A percentile compares a stretch with the other conserved stretches of the same genome.
These are phyloP conservation scores for Melieria omissa DNA, from an alignment of 2,888 invertebrate genomes.

Conservation along the genomic window DNA sequence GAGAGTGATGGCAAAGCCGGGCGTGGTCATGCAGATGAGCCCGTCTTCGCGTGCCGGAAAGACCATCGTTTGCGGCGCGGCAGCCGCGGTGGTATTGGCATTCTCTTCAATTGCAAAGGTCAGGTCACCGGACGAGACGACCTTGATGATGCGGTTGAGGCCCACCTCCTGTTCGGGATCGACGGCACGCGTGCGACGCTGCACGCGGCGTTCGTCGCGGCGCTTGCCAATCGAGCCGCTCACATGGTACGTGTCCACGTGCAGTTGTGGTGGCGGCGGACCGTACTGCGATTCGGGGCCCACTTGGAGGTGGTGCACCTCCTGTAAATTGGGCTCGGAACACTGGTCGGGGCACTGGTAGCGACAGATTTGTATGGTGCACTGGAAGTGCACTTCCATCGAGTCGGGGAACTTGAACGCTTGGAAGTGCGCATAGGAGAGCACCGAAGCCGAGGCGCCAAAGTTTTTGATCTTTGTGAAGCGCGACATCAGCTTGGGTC, in stretches of 20 bases:
- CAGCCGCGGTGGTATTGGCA: constrained; percentile 70
- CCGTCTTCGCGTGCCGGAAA: constrained; percentile 77
- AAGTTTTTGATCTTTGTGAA: constrained; percentile 96
- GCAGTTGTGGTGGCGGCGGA: constrained; percentile 74
- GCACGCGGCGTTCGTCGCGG: constrained; percentile 78
- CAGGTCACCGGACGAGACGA: constrained; percentile 90
- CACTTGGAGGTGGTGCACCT: constrained; percentile 70
- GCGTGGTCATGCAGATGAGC: constrained; percentile 92
- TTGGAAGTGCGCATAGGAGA: constrained; percentile 93
- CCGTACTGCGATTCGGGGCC: constrained; percentile 76
- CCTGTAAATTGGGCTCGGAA: constrained; percentile 73
- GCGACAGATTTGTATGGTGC: constrained; percentile 93
- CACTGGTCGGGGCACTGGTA: constrained; percentile 95
- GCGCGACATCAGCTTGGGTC: constrained; percentile 92
- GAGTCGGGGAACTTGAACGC: constrained; percentile 96
- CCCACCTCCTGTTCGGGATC: constrained; percentile 84
- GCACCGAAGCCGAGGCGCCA: constrained; percentile 90
- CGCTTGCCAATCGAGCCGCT: constrained; percentile 73
- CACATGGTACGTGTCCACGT: constrained; percentile 72
- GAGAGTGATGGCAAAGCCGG: constrained; percentile 90
- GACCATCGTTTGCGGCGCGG: constrained; percentile 75
- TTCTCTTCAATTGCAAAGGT: constrained; percentile 83
- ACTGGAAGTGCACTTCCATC: constrained; percentile 96
- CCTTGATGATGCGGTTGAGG: constrained; percentile 87
- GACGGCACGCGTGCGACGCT: constrained; percentile 72